A percentile compares a stretch with the other conserved stretches of the same genome.
phyloP scores from a whole-genome alignment of 2,113 vertebrate genomes.

The Gopherus evgoodei region DNA sequence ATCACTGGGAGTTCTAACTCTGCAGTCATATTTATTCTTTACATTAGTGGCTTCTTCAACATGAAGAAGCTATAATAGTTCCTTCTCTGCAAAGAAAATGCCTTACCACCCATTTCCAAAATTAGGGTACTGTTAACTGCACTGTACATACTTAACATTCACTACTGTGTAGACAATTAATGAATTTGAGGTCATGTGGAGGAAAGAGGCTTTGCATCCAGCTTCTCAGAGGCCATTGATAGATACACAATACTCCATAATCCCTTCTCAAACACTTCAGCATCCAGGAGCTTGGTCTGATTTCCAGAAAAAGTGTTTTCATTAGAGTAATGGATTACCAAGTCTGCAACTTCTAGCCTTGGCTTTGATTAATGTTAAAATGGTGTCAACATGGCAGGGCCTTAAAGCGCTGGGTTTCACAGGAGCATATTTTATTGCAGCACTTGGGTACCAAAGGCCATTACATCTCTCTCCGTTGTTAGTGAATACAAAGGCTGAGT shows the following conservation, averaged over 20 bases:
- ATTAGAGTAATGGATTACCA: background rate
- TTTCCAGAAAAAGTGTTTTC: background rate
- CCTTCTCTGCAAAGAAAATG: background rate
- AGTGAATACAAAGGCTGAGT: background rate
- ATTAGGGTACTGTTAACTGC: background rate
- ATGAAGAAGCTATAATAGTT: no score
- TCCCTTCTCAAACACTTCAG: background rate
- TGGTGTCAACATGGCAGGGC: accelerated
- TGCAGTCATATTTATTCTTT: background rate
- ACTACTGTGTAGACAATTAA: background rate
- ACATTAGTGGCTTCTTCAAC: background rate
- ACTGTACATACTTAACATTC: background rate
- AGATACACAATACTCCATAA: background rate
- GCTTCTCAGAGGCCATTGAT: background rate
- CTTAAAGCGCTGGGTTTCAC: background rate
- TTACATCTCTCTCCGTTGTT: accelerated
- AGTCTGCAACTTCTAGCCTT: accelerated
- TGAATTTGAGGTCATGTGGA: accelerated
- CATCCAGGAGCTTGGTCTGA: background rate
- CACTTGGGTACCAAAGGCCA: accelerated
- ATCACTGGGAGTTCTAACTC: background rate
- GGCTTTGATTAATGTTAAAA: background rate
- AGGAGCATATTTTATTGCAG: background rate
- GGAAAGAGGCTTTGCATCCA: background rate
- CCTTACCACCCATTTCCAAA: background rate